A percentile compares a stretch with the other conserved stretches of the same genome.
These are phyloP conservation scores for Drosophila parabipectinata DNA, from an alignment of 1,140 invertebrate species.

Conservation along the genomic window DNA sequence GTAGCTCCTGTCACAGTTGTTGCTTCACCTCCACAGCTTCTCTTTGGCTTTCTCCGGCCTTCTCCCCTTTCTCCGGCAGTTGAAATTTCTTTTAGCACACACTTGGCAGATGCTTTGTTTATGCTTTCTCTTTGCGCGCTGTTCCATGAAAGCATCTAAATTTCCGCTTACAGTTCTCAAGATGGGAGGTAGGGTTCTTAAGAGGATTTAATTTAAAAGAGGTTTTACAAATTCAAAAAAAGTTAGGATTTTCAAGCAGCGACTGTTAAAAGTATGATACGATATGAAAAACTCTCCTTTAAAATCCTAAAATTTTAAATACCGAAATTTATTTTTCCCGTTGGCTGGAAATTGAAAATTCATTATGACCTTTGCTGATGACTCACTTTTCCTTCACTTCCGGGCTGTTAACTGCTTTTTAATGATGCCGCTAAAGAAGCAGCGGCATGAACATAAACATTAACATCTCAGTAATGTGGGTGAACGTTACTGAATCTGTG, in stretches of 20 bases:
- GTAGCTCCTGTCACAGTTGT: constrained; percentile 46
- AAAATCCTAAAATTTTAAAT: neutral
- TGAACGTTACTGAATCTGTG: constrained; percentile 45
- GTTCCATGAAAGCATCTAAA: constrained; percentile 18
- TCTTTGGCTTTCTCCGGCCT: neutral
- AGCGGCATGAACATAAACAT: constrained; percentile 26
- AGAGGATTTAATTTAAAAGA: neutral
- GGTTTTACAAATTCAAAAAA: neutral
- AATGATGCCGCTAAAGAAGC: constrained; percentile 50
- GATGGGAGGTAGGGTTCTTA: neutral
- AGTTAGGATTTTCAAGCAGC: neutral
- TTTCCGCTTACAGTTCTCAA: constrained; percentile 9
- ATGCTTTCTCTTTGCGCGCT: constrained; percentile 25
- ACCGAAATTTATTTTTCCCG: neutral
- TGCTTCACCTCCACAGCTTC: neutral
- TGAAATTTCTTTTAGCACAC: constrained; percentile 50
- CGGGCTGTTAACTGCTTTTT: constrained; percentile 56
- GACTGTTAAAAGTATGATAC: neutral
- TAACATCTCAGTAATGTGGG: constrained; percentile 28
- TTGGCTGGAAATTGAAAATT: constrained; percentile 21
- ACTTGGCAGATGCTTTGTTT: constrained; percentile 38
- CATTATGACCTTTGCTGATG: constrained; percentile 27
- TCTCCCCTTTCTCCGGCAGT: constrained; percentile 6
- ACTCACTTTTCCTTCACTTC: constrained; percentile 28
- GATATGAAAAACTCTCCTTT: neutral